These are phyloP conservation scores for Octodonta nipae DNA, from an alignment of 2,888 invertebrate species.

Conservation along the genomic window DNA sequence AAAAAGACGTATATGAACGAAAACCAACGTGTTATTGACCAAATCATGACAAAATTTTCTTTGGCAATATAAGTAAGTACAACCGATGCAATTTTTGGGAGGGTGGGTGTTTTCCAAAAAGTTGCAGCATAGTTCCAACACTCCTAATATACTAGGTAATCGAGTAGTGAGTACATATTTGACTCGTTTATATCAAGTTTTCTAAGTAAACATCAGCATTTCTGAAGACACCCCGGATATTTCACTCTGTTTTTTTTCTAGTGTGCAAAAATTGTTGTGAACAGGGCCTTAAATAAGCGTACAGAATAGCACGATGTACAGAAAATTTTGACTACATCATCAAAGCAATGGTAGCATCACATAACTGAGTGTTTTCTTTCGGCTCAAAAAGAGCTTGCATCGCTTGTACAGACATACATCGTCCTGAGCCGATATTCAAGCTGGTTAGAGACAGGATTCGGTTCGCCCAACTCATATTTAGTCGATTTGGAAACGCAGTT, in stretches of 20 bases:
- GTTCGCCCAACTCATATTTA: conserved; percentile 29
- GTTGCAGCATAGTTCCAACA: conserved; percentile 67
- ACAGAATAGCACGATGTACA: conserved; percentile 74
- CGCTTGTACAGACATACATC: conserved; percentile 70
- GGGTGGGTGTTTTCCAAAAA: conserved; percentile 55
- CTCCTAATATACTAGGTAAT: conserved; percentile 77
- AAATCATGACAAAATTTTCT: conserved; percentile 62
- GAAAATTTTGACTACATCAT: conserved; percentile 70
- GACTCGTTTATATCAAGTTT: conserved; percentile 59
- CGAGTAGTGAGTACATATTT: conserved; percentile 72
- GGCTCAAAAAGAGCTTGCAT: conserved; percentile 75
- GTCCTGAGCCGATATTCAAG: conserved; percentile 37
- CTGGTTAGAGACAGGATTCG: conserved; percentile 19
- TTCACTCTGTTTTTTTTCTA: too few species aligned
- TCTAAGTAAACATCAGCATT: conserved; percentile 73
- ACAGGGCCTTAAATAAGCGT: conserved; percentile 78
- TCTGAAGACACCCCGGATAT: conserved; percentile 65
- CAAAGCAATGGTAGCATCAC: conserved; percentile 73
- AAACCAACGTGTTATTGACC: conserved; percentile 49
- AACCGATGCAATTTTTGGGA: conserved; percentile 69
- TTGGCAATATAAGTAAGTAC: conserved; percentile 74
- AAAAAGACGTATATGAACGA: too few species aligned
- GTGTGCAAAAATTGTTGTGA: too few species aligned
- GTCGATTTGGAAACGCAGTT: too few species aligned
- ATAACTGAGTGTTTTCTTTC: conserved; percentile 67